Conservation (phyloP, 2,797 vertebrate species). For the Champsocephalus esox region DNA sequence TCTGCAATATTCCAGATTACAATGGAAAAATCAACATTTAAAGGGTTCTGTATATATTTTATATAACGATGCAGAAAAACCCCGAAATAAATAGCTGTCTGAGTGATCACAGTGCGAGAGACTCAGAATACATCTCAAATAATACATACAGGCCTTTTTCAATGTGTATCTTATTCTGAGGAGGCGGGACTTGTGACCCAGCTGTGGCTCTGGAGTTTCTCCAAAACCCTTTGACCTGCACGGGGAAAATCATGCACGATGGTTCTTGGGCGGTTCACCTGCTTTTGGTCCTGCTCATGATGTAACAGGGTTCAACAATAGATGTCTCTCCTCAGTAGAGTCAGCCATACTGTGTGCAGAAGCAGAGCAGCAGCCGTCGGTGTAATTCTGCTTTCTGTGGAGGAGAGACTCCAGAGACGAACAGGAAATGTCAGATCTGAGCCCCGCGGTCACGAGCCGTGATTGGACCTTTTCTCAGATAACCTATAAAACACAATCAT, state of each 20-base stretch:
- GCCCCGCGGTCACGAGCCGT: slow-evolving; percentile 59
- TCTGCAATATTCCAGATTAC: too few relatives aligned
- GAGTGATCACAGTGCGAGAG: too few relatives aligned
- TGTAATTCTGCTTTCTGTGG: slow-evolving; percentile 4
- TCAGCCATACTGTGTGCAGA: slow-evolving; percentile 1
- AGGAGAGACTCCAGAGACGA: slow-evolving; percentile 52
- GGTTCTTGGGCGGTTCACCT: background rate
- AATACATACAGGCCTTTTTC: background rate
- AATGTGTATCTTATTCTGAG: background rate
- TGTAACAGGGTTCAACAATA: slow-evolving; percentile 25
- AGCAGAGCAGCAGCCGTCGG: slow-evolving; percentile 13
- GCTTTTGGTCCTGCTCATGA: slow-evolving; percentile 9
- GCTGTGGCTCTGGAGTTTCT: background rate
- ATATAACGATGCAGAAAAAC: background rate
- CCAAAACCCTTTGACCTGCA: background rate
- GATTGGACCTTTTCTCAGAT: slow-evolving; percentile 69
- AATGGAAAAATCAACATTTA: background rate
- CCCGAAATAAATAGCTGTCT: background rate
- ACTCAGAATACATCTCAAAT: background rate
- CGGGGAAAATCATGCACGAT: background rate
- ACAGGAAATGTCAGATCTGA: slow-evolving; percentile 67
- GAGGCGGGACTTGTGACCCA: background rate
- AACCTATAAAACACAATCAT: slow-evolving; percentile 66
- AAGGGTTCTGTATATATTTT: background rate
- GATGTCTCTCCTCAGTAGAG: slow-evolving; percentile 23